These are phyloP conservation scores for Agelastica alni DNA, from an alignment of 2,888 invertebrate genomes.

Conservation along the genomic window DNA sequence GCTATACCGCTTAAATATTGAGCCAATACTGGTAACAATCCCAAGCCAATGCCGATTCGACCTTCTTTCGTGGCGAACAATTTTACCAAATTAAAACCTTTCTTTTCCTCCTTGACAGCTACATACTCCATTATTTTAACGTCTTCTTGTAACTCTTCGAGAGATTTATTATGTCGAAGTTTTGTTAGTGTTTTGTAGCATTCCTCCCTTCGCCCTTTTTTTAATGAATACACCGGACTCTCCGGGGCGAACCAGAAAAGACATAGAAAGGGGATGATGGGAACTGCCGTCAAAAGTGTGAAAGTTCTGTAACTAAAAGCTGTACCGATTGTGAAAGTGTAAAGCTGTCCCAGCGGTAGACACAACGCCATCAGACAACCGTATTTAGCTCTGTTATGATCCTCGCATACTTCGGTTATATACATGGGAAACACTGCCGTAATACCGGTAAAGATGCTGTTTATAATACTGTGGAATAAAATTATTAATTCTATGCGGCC, in stretches of 20 bases:
- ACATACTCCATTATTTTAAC: not conserved
- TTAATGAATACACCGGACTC: constrained; percentile 13
- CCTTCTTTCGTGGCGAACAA: constrained; percentile 2
- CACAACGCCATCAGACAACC: constrained; percentile 10
- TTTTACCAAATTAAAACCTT: not conserved
- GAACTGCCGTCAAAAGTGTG: constrained; percentile 12
- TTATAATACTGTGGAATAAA: not conserved
- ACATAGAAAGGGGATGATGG: not conserved
- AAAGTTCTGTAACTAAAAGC: constrained; percentile 4
- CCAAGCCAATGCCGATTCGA: constrained; percentile 8
- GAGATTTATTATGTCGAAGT: constrained; percentile 2
- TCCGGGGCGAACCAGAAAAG: constrained; percentile 11
- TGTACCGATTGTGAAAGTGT: constrained; percentile 13
- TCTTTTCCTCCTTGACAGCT: not conserved
- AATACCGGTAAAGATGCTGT: not conserved
- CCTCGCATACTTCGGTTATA: constrained; percentile 18
- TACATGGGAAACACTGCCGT: constrained; percentile 1
- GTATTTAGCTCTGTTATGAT: constrained; percentile 22
- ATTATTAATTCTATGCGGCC: not conserved
- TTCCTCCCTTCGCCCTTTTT: not conserved
- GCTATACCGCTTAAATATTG: constrained; percentile 14
- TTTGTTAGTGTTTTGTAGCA: constrained; percentile 7
- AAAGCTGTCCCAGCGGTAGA: constrained; percentile 11
- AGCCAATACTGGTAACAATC: not conserved
- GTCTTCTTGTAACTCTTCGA: constrained; percentile 8